phyloP scores from a whole-genome alignment of 30 jellyfish, hydroid and myxozoan genomes.

The Rhopilema esculentum region DNA sequence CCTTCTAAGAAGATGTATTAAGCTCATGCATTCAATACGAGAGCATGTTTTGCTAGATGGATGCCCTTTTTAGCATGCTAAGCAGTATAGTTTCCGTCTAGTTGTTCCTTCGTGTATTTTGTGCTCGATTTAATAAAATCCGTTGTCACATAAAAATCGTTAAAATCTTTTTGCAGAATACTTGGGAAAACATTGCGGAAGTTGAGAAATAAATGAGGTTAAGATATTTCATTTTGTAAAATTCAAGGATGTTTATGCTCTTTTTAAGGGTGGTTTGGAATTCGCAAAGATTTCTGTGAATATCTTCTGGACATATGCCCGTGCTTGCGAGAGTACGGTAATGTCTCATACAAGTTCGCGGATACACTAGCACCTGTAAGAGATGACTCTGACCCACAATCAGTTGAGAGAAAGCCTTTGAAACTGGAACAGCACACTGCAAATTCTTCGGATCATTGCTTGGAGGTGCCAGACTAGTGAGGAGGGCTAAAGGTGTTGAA shows the following conservation, averaged over 20 bases:
- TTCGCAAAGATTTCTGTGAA: conserved; percentile 96
- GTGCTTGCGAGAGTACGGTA: conserved; percentile 90
- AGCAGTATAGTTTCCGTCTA: too few relatives aligned
- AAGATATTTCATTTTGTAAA: neutral
- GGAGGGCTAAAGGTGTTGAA: neutral
- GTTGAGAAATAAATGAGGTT: too few relatives aligned
- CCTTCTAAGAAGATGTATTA: too few relatives aligned
- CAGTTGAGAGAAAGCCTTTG: conserved; percentile 2
- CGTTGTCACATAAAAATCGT: too few relatives aligned
- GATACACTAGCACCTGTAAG: conserved; percentile 66
- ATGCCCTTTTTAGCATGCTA: too few relatives aligned
- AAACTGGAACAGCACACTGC: conserved; percentile 19
- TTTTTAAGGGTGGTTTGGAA: conserved; percentile 97
- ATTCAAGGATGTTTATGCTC: neutral
- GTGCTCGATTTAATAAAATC: too few relatives aligned
- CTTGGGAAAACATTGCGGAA: too few relatives aligned
- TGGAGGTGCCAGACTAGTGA: conserved; percentile 65
- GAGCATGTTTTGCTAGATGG: too few relatives aligned
- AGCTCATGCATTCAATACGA: too few relatives aligned
- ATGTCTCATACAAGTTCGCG: conserved; percentile 84
- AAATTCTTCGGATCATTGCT: conserved; percentile 14
- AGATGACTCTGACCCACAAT: conserved; percentile 52
- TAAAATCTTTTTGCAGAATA: too few relatives aligned
- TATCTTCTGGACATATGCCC: conserved; percentile 81
- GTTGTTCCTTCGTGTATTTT: too few relatives aligned